Conservation (phyloP, 1,140 invertebrate genomes). For the Cyclina sinensis region DNA sequence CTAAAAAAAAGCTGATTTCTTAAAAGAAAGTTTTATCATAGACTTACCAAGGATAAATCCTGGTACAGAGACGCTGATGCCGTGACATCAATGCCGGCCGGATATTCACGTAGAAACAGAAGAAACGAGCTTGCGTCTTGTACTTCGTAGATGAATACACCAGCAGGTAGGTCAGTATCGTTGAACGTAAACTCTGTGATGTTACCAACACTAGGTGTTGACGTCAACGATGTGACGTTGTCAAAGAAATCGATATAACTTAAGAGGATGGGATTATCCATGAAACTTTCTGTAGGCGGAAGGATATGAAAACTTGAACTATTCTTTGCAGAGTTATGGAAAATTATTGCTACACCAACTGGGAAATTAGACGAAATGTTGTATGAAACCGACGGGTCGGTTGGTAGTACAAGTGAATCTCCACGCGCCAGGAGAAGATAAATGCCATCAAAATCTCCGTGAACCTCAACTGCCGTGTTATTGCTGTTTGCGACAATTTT, state of each 20-base stretch:
- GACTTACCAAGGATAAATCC: background rate
- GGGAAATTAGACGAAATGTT: slow-evolving; percentile 18
- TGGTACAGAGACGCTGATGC: background rate
- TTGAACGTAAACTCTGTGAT: background rate
- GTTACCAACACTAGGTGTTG: background rate
- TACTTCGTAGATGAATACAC: background rate
- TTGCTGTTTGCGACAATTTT: slow-evolving; percentile 38
- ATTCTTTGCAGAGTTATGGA: background rate
- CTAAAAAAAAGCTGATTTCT: too few species aligned
- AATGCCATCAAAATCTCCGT: slow-evolving; percentile 38
- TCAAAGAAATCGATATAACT: background rate
- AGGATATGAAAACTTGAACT: slow-evolving; percentile 11
- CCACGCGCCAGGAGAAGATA: slow-evolving; percentile 19
- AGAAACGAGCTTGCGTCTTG: background rate
- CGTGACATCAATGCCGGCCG: background rate
- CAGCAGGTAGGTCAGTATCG: background rate
- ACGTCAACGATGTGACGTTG: background rate
- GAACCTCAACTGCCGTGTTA: background rate
- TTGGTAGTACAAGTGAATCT: slow-evolving; percentile 18
- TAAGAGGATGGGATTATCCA: background rate
- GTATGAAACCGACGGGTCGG: background rate
- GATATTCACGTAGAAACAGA: background rate
- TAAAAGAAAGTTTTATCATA: too few species aligned
- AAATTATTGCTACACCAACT: background rate
- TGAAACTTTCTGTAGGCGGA: background rate